Base-by-base conservation (phyloP, 2,888 invertebrate species). In the Latheticus oryzae region DNA sequence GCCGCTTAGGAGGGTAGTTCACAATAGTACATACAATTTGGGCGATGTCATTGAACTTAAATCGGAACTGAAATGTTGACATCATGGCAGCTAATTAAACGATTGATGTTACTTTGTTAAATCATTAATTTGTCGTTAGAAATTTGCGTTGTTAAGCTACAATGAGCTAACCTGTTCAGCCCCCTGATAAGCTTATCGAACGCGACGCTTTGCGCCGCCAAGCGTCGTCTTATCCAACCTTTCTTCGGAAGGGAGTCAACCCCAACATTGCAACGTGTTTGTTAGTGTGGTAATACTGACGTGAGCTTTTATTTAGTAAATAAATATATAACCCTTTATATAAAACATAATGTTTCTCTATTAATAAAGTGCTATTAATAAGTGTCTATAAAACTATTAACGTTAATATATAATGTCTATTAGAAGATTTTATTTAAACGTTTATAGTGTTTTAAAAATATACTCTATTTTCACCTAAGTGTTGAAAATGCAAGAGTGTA, bases 181-280 rank as follows among this genome's bases (percentile, higher is more conserved):
- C 47, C 42, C 23, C 28, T 43, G 52, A 58, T 53, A 47, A 45
- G 65, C 68, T 72, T 76, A 76, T 74, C 68, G 74, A 75, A 69
- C 73, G 69, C 72, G 73, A 69, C 74, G 74, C 67, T 63, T 59
- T 62, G 76, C 77, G 76, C 76, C 77, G 69, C 73, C 73, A 72
- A 60, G 72, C 77, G 77, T 70, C 76, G 70, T 65, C 61, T 65
- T 63, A 59, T 53, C 60, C 63, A 72, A 72, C 68, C 13, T 30
- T 42, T 54, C 62, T 55, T 50, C 54, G 65, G 66, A 69, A 67
- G 77, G 78, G 77, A 77, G 77, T 78, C 72, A 73, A 77, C 78
- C 77, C 75, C 70, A 74, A 76, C 70, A 76, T 71, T 71, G 71
- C 75, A 75, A 72, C 74, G 73, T 72, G 75, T 67, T 71, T 68